Base-by-base conservation (phyloP, 2,113 vertebrate genomes). In the Paramormyrops kingsleyae region DNA sequence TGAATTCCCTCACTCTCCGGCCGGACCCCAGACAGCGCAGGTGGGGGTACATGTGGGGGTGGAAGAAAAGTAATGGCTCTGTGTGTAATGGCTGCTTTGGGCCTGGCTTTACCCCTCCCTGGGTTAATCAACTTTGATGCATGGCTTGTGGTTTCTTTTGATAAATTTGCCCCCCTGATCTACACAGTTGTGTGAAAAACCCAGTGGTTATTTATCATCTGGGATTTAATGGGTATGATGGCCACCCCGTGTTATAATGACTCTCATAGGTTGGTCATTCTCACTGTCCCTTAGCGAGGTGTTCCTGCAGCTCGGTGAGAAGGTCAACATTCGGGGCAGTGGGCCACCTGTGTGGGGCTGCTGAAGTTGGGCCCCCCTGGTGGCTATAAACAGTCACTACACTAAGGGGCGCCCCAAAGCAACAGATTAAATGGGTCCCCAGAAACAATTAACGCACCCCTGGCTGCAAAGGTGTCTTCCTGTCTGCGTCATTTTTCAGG, bases 21-120 rank as follows among this genome's bases (percentile, higher is more conserved):
- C 49, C 49, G 27, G 84, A 35, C 4, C 27, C 24, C 5, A 27
- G 47, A 56, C 17, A 50, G 44, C 0, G 27, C 46, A 74, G 62
- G 39, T 27, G n/a, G 44, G 9, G 70, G 7, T 13, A 44, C 21
- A 21, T 17, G 44, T 44, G 21, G 83, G 19, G 5, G 27, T 13
- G n/a, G 27, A 62, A 39, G 52, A 85, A 86, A 80, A 89, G 52
- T 49, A 89, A 89, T 86, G 80, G 24, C 35, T 46, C 9, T 10
- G 42, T 42, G 9, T 56, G 42, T 86, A 89, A 89, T 89, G 44
- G 59, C 12, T 35, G 53, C 89, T 49, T 83, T 39, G 56, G 83
- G 83, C 50, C 47, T 13, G n/a, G 35, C 39, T 35, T 2, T 27
- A 8, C 47, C 42, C 31, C 47, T 59, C 5, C 47, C 47, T 10